Evolutionary conservation across 2,797 vertebrate species (phyloP).

Genomic region (Knipowitschia caucasica): DNA sequence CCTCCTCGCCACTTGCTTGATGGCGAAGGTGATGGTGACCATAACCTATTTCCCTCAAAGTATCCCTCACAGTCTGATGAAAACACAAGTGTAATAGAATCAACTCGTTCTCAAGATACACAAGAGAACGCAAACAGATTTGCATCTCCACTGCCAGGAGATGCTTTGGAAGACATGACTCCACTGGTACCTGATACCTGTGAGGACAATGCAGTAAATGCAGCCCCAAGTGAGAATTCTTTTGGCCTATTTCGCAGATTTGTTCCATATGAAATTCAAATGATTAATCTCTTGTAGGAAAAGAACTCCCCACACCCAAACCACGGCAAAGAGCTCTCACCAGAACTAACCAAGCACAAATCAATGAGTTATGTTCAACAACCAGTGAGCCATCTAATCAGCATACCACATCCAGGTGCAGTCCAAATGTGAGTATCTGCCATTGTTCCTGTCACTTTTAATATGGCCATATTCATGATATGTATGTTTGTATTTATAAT

Average conservation of each 20-base stretch:
- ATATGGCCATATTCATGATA: not conserved
- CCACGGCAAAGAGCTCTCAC: conserved; percentile 73
- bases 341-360: conserved; percentile 38
- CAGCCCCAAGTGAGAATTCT: conserved; percentile 34
- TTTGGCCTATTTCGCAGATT: not conserved
- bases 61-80: conserved; percentile 12
- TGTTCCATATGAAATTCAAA: not conserved
- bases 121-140: conserved; percentile 31
- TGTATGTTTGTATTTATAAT: too few species aligned
- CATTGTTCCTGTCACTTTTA: too few species aligned
- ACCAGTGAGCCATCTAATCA: conserved; percentile 46
- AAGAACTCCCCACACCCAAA: conserved; percentile 70
- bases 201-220: conserved; percentile 29
- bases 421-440: conserved; percentile 65
- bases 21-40: not conserved
- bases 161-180: conserved; percentile 44
- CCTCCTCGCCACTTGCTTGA: not conserved
- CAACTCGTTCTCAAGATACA: conserved; percentile 16
- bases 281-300: conserved; percentile 20
- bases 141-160: conserved; percentile 47
- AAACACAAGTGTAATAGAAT: conserved; percentile 24
- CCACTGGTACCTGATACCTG: conserved; percentile 42
- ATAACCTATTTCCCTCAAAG: conserved; percentile 29
- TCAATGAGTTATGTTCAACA: conserved; percentile 50
- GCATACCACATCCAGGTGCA: conserved; percentile 29